These are phyloP conservation scores for Phylloscopus whistleri DNA, from an alignment of 2,113 vertebrate species.

Conservation along the genomic window DNA sequence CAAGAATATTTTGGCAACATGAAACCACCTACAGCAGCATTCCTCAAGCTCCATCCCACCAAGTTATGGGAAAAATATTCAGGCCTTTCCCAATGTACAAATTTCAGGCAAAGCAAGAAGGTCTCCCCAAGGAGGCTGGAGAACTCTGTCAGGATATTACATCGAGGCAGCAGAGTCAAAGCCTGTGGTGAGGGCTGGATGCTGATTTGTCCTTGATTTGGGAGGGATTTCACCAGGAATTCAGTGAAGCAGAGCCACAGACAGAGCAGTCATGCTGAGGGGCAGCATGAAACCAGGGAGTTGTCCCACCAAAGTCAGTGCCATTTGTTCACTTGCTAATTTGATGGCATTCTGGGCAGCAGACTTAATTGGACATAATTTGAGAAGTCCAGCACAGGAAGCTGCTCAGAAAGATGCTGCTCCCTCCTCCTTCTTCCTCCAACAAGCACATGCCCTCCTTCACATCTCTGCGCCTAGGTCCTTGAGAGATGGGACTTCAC, in stretches of 20 bases:
- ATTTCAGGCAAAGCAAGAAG: not conserved
- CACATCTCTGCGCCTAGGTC: not conserved
- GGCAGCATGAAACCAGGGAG: not conserved
- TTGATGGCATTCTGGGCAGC: not conserved
- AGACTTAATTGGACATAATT: not conserved
- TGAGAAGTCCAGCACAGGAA: not conserved
- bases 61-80: conserved; percentile 31
- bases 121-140: not conserved
- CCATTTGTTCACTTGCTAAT: conserved; percentile 6
- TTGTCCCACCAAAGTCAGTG: not conserved
- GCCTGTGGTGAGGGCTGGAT: not conserved
- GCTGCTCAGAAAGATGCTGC: not conserved
- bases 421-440: not conserved
- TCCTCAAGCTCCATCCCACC: conserved; percentile 8
- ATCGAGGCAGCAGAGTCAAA: rapidly evolving
- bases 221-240: not conserved
- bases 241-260: not conserved
- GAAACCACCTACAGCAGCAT: not conserved
- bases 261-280: rapidly evolving
- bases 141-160: not conserved
- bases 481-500: not conserved
- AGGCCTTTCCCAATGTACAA: not conserved
- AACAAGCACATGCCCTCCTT: not conserved
- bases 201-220: not conserved
- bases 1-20: conserved; percentile 73